Evolutionary conservation across 2,888 invertebrate genomes (phyloP).

Genomic region (Myopa tessellatipennis): DNA sequence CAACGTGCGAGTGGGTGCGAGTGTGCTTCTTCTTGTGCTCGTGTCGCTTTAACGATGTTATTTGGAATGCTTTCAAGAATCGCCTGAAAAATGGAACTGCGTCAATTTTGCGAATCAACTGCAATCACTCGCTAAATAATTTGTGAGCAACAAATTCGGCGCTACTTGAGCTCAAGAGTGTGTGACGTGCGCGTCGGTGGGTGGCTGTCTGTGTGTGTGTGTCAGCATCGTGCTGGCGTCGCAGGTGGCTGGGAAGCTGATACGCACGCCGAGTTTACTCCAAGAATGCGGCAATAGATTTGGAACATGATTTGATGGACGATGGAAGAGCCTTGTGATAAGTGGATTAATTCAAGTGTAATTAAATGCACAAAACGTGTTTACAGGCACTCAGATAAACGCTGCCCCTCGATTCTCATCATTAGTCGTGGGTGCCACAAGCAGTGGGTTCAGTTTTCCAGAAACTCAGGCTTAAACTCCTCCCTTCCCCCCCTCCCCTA

Average conservation of each 20-base stretch:
- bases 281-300: background rate
- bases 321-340: background rate
- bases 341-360: constrained; percentile 12
- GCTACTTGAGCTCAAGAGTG: constrained; percentile 21
- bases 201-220: constrained; percentile 15
- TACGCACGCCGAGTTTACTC: background rate
- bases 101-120: constrained; percentile 51
- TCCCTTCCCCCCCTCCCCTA: too few species aligned
- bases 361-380: constrained; percentile 10
- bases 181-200: constrained; percentile 3
- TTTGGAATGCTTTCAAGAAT: constrained; percentile 38
- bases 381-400: background rate
- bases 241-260: background rate
- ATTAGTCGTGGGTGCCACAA: background rate
- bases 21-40: background rate
- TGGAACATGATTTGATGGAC: too few species aligned
- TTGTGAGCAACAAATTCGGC: constrained; percentile 50
- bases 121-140: constrained; percentile 67
- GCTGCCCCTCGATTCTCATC: background rate
- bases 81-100: constrained; percentile 49
- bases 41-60: constrained; percentile 11
- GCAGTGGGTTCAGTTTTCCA: background rate
- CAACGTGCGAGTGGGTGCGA: background rate
- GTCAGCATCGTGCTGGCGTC: background rate
- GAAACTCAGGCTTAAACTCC: too few species aligned